Evolutionary conservation across 1,140 invertebrate genomes (phyloP).

Genomic region (Ceratina australensis): DNA sequence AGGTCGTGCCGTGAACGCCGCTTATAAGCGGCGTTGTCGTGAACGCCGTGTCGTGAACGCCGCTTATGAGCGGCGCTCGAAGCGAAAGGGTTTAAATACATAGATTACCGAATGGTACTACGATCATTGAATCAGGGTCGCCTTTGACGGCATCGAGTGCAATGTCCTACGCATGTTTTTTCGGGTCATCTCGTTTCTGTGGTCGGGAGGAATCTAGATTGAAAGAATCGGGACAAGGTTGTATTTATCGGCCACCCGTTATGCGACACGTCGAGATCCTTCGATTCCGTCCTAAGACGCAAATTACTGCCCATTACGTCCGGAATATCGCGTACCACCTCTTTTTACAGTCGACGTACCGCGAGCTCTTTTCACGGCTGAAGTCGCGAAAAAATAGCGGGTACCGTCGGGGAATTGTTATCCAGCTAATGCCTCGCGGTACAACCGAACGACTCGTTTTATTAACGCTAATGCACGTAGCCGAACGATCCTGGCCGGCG

Average conservation of each 20-base stretch:
- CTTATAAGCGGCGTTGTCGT: no score
- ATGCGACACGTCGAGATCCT: slow-evolving; percentile 13
- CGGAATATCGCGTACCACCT: neutral
- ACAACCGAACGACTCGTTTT: no score
- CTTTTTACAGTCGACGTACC: neutral
- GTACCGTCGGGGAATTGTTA: neutral
- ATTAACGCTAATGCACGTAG: no score
- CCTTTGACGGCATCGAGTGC: no score
- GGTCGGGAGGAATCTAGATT: slow-evolving; percentile 18
- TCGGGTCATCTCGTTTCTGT: slow-evolving; percentile 13
- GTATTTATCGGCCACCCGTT: slow-evolving; percentile 49
- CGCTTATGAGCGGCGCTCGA: no score
- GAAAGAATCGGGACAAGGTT: slow-evolving; percentile 26
- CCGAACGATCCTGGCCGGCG: no score
- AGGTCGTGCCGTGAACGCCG: no score
- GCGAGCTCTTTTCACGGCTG: neutral
- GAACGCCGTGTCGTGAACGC: no score
- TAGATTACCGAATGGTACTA: no score
- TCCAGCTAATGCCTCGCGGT: no score
- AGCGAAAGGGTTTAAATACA: no score
- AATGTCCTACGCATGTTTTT: slow-evolving; percentile 19
- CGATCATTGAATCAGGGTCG: no score
- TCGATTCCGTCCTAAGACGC: slow-evolving; percentile 21
- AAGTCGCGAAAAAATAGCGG: neutral
- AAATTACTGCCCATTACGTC: slow-evolving; percentile 10